Conservation (phyloP, 2,888 invertebrate species). For the Hybos culiciformis region DNA sequence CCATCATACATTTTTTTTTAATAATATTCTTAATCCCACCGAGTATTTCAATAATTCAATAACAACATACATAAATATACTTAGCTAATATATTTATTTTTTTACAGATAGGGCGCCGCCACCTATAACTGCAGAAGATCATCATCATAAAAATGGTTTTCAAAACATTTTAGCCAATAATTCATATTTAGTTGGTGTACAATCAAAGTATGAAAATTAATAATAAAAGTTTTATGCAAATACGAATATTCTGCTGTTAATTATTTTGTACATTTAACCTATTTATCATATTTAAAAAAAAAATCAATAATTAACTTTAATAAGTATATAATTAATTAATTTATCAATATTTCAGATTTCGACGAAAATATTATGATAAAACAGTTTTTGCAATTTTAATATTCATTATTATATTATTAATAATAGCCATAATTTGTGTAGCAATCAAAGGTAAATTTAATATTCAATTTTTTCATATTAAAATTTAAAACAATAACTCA, state of each 20-base stretch:
- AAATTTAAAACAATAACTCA: background rate
- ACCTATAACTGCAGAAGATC: background rate
- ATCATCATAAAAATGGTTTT: background rate
- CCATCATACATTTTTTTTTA: no score
- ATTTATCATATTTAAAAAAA: background rate
- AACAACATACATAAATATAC: no score
- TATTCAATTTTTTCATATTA: background rate
- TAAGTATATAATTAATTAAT: background rate
- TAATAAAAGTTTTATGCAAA: constrained; percentile 17
- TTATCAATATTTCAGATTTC: constrained; percentile 40
- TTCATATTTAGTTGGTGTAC: constrained; percentile 28
- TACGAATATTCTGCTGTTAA: constrained; percentile 16
- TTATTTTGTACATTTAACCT: background rate
- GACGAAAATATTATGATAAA: constrained; percentile 47
- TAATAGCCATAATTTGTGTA: constrained; percentile 43
- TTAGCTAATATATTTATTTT: no score
- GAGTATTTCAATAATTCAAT: no score
- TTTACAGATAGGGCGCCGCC: no score
- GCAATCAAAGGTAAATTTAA: constrained; percentile 42
- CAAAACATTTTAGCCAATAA: constrained; percentile 9
- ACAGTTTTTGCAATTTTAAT: constrained; percentile 38
- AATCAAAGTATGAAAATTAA: constrained; percentile 30
- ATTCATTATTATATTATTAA: constrained; percentile 39
- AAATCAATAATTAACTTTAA: constrained; percentile 3
- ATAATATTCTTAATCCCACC: no score